A percentile compares a stretch with the other conserved stretches of the same genome.
phyloP scores from a whole-genome alignment of 2,888 invertebrate species.

The Lacanobia wlatinum region DNA sequence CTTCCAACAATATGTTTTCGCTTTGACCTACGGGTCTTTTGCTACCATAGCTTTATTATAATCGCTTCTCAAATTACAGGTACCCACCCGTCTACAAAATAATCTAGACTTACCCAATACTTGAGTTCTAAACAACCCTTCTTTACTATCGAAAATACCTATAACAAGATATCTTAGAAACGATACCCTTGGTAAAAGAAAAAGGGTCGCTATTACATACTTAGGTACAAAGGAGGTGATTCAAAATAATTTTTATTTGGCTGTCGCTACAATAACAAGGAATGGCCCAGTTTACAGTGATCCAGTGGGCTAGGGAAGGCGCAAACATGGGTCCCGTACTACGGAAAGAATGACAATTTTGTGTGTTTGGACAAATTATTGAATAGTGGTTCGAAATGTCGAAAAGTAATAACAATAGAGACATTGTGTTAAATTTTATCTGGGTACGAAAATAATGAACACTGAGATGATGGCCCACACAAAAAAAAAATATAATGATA shows the following conservation, averaged over 20 bases:
- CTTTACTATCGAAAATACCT: slow-evolving; percentile 8
- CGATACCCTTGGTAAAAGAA: slow-evolving; percentile 38
- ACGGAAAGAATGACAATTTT: not conserved
- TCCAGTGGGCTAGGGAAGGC: slow-evolving; percentile 39
- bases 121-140: not conserved
- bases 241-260: slow-evolving; percentile 60
- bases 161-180: slow-evolving; percentile 18
- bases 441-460: no score
- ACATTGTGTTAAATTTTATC: no score
- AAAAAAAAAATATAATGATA: no score
- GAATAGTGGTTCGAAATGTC: not conserved
- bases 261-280: slow-evolving; percentile 54
- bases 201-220: slow-evolving; percentile 39
- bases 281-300: slow-evolving; percentile 56
- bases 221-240: slow-evolving; percentile 49
- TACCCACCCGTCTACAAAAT: not conserved
- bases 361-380: not conserved
- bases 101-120: not conserved
- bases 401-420: not conserved
- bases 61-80: not conserved
- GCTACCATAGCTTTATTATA: not conserved
- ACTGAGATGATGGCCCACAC: no score
- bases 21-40: no score
- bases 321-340: slow-evolving; percentile 37
- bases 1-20: no score